Evolutionary conservation across 2,888 invertebrate species (phyloP), one percentile per base, ranked within the genome.

Genomic region (Lamellibrachia columna): DNA sequence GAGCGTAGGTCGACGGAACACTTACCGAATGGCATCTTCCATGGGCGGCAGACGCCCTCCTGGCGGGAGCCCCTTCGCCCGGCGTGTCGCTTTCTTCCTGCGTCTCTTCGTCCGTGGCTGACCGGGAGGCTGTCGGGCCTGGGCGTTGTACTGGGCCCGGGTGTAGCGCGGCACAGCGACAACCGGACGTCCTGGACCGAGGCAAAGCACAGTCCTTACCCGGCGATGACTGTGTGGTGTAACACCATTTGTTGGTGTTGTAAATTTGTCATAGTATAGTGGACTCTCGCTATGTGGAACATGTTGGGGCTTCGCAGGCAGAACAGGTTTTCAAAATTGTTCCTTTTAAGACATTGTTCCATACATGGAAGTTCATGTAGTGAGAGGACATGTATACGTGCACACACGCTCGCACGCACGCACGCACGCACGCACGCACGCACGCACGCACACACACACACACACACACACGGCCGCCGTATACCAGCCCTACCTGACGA

Each of bases 81-180:
- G 75, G 75, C 75, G 75, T 11, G 75, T 75, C 75, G 22, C 15
- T 22, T 75, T 75, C 75, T 75, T 75, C 75, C 22, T 75, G 75
- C 22, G 75, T 15, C 75, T 75, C 75, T 75, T 11, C 11, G 15
- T 75, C 22, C 75, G 75, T 15, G 75, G 15, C 75, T 11, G 75
- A 22, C 15, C 75, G 75, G 75, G 75, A 15, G 75, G 15, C 22
- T 75, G 75, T 11, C 75, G 75, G 75, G 22, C 22, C 75, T 75
- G 75, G 75, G 15, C 75, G 75, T 75, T 75, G 75, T 75, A 75
- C 75, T 75, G 75, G 75, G 75, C 75, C 15, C 75, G 75, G 75
- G 15, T 75, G 75, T 15, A 75, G 75, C 75, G 75, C 75, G 75
- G 75, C 22, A 75, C 75, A 15, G 15, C 75, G 75, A 22, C 75